Conservation (phyloP, 2,113 vertebrate species). For the Patagioenas fasciata region DNA sequence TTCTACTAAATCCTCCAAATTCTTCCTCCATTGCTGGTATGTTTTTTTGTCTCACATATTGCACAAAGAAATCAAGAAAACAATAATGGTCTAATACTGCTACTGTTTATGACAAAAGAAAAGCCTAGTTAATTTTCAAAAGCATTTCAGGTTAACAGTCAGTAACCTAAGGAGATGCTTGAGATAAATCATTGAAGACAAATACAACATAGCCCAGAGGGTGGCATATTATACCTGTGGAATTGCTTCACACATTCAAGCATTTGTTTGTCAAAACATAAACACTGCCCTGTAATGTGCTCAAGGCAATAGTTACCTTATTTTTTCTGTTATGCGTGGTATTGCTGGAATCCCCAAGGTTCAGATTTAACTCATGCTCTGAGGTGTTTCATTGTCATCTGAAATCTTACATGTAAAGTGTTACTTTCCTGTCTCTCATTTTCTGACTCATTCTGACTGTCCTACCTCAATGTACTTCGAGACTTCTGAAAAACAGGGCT, state of each 20-base stretch:
- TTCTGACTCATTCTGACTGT: background rate
- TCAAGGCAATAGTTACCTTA: background rate
- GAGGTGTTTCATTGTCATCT: background rate
- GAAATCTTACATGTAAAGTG: background rate
- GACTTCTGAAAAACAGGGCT: background rate
- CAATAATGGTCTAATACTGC: background rate
- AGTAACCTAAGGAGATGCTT: background rate
- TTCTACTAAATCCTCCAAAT: background rate
- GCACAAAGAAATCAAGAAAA: background rate
- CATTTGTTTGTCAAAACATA: background rate
- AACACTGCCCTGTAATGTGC: background rate
- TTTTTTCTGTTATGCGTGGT: background rate
- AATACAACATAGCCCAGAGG: background rate
- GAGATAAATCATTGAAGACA: background rate
- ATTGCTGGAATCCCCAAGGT: background rate
- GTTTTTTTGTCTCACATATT: rapidly evolving
- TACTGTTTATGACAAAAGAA: background rate
- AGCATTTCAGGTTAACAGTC: background rate
- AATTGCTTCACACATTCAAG: background rate
- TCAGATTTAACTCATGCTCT: background rate
- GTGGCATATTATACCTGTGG: background rate
- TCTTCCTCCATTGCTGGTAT: background rate
- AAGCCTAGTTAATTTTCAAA: background rate
- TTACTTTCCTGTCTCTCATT: background rate
- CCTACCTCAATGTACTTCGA: rapidly evolving